A percentile compares a stretch with the other conserved stretches of the same genome.
Evolutionary conservation across 2,113 vertebrate genomes (phyloP).

Genomic region (Rostratula benghalensis): DNA sequence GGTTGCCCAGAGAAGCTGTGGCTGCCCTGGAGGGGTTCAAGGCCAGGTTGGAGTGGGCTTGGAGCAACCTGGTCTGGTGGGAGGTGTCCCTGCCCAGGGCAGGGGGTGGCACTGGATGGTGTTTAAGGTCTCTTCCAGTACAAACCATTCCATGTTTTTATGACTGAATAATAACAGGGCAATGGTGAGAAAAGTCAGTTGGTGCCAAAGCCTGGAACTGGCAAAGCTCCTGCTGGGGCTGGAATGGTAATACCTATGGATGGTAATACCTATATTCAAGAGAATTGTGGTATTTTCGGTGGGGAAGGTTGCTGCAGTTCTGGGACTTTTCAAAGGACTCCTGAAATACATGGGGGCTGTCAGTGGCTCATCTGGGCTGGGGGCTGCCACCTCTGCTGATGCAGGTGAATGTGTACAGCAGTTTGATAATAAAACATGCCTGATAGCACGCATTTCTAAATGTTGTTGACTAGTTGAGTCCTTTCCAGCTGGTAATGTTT

Average conservation of each 20-base stretch:
- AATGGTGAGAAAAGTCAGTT: not conserved
- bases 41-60: too few relatives aligned
- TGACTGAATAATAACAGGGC: not conserved
- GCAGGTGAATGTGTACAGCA: not conserved
- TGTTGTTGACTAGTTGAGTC: not conserved
- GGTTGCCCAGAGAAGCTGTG: too few relatives aligned
- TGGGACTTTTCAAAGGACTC: not conserved
- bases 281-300: not conserved
- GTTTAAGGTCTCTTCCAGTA: too few relatives aligned
- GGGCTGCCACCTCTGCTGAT: not conserved
- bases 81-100: too few relatives aligned
- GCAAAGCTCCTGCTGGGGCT: not conserved
- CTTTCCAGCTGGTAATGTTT: not conserved
- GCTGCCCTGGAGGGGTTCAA: too few relatives aligned
- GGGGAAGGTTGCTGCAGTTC: not conserved
- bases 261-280: not conserved
- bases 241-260: not conserved
- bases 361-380: not conserved
- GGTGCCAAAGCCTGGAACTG: not conserved
- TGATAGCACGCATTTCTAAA: not conserved
- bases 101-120: too few relatives aligned
- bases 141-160: too few relatives aligned
- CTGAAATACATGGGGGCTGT: not conserved
- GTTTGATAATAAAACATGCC: not conserved
- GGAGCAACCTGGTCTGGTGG: too few relatives aligned